These are phyloP conservation scores for Bombus fervidus DNA, from an alignment of 1,140 invertebrate genomes.

Conservation along the genomic window DNA sequence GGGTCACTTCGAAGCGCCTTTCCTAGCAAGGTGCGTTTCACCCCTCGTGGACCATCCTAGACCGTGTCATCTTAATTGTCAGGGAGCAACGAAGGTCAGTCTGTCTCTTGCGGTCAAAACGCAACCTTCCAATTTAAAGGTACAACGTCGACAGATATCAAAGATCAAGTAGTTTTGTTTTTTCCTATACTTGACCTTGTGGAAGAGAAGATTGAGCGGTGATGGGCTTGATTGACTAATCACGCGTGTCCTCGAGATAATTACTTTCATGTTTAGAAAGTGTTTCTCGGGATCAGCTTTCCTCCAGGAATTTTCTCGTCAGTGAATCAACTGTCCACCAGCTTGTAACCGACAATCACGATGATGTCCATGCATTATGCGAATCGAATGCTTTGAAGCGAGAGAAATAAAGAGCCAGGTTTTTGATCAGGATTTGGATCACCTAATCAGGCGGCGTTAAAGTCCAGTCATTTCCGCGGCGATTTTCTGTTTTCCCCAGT, in stretches of 20 bases:
- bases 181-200: not conserved
- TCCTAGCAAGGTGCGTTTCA: constrained; percentile 65
- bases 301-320: constrained; percentile 2
- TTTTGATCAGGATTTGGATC: not conserved
- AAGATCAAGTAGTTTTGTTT: constrained; percentile 3
- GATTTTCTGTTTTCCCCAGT: constrained; percentile 11
- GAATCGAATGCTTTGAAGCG: too few species aligned
- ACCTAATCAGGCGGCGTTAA: too few species aligned
- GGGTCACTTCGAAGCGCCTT: constrained; percentile 71
- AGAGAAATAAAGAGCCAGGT: too few species aligned
- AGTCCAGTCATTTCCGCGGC: too few species aligned
- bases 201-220: not conserved
- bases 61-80: constrained; percentile 41
- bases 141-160: not conserved
- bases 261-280: constrained; percentile 11
- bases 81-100: constrained; percentile 27
- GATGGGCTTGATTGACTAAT: not conserved
- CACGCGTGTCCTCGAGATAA: not conserved
- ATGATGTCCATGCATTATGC: not conserved
- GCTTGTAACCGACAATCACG: not conserved
- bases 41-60: constrained; percentile 51
- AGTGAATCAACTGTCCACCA: constrained; percentile 5
- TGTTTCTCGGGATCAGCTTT: not conserved
- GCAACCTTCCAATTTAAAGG: not conserved
- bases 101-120: constrained; percentile 10